Conservation (phyloP, 1,140 invertebrate species). For the Trypoxylus dichotomus region DNA sequence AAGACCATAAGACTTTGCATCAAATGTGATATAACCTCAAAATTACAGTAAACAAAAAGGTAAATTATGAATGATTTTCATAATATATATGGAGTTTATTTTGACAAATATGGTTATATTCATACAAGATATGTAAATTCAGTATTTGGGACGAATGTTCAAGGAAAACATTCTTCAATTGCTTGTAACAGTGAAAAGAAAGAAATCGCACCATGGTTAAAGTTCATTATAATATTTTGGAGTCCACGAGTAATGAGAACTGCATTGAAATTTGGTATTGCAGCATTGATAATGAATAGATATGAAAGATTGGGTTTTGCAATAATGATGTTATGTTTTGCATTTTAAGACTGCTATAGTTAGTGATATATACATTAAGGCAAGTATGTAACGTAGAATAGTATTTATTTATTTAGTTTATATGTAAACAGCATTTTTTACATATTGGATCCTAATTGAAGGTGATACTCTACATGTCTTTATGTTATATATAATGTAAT, state of each 20-base stretch:
- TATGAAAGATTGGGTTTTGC: conserved; percentile 49
- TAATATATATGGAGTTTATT: conserved; percentile 30
- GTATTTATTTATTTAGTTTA: background rate
- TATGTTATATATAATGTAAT: background rate
- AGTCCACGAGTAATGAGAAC: conserved; percentile 46
- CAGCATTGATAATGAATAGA: conserved; percentile 47
- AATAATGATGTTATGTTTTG: conserved; percentile 46
- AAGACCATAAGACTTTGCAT: no score
- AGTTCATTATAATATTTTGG: conserved; percentile 48
- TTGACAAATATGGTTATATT: conserved; percentile 39
- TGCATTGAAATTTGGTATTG: conserved; percentile 47
- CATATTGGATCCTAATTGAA: background rate
- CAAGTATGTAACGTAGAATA: background rate
- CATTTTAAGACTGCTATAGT: conserved; percentile 34
- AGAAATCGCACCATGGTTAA: conserved; percentile 41
- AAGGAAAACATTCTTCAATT: background rate
- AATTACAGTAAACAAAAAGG: background rate
- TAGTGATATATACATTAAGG: background rate
- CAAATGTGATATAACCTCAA: conserved; percentile 1
- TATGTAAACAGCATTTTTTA: background rate
- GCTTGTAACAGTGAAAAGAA: background rate
- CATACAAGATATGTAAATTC: conserved; percentile 31
- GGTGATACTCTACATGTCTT: background rate
- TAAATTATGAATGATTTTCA: conserved; percentile 21
- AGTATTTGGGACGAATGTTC: background rate